Base-by-base conservation (phyloP, 2,797 vertebrate species). In the Lepus townsendii region DNA sequence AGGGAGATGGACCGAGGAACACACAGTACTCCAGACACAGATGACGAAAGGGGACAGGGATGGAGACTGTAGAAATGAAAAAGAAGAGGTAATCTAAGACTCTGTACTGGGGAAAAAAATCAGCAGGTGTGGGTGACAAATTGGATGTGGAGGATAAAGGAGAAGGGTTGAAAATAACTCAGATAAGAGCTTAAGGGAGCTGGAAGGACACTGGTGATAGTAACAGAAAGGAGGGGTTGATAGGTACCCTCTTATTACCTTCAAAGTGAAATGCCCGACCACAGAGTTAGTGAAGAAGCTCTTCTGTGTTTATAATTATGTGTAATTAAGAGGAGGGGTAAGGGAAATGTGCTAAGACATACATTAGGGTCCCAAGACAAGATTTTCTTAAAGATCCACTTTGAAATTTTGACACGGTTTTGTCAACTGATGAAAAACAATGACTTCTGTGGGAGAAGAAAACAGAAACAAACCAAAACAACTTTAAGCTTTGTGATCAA, bases 61-160 rank as follows among this genome's bases (percentile, higher is more conserved):
- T 54, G 30, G 22, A 47, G 75, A 69, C 57, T 79, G 35, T 4
- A 20, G 68, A 65, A 27, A 79, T 22, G 26, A 65, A 79, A 75
- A 92, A 54, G 82, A 85, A 88, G 75, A 60, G 50, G 54, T 30
- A n/a, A 95, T 80, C 79, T 75, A 63, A 94, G 88, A 83, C 20
- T 20, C 27, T 20, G 77, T 35, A 11, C 62, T 90, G 78, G 63
- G 62, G 63, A 88, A 72, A 68, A n/a, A 79, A 77, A 57, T 57
- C 91, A 93, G 90, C 73, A 79, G 96, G 75, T 89, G 52, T 63
- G 93, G 91, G 82, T 52, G 88, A 95, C 89, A 87, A 95, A 84
- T 50, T 91, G 87, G 94, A 91, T 4, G 0, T 47, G 32, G 47
- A 95, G 83, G 76, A 73, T 90, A 76, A 94, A 96, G 68, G 47